Base-by-base conservation (phyloP, 2,888 invertebrate genomes). In the Prionchulus punctatus region DNA sequence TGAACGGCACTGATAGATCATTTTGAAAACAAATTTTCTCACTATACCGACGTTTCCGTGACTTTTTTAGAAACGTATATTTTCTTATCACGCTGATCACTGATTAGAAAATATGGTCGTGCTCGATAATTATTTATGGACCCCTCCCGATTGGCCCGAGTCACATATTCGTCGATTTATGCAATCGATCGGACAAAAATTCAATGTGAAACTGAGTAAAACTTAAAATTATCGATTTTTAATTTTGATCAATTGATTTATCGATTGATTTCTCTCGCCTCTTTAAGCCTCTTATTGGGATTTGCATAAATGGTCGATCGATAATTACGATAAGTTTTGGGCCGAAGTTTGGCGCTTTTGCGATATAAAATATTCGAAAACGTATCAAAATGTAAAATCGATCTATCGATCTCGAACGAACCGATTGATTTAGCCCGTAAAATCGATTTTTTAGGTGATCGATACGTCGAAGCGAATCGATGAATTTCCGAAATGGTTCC, bases 401-500 rank as follows among this genome's bases (percentile, higher is more conserved):
- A 26, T 18, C 31, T 55, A 27, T 27, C n/a, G n/a, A n/a, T n/a
- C n/a, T n/a, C n/a, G n/a, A n/a, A n/a, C n/a, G n/a, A n/a, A n/a
- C n/a, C n/a, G n/a, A n/a, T n/a, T n/a, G n/a, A n/a, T 36, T 36
- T 36, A 36, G 36, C 12, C 12, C 12, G 36, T 12, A 18, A 18
- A 18, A 36, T 36, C 7, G 12, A 36, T 36, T 26, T 30, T 27
- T 15, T 62, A 75, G 72, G 73, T 75, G 21, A 66, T 76, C 25
- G 73, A 76, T 59, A 66, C 64, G 50, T 63, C 63, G 0, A 70
- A 72, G 56, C 63, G 66, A 12, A 75, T 77, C 48, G 65, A 71
- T n/a, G 71, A 73, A 36, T 70, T 77, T 57, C 77, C 78, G 15
- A 70, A 72, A 60, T 78, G 78, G 78, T 78, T 78, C 62, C 57